Evolutionary conservation across 2,797 vertebrate genomes (phyloP).

Genomic region (Chloroceryle amazona): DNA sequence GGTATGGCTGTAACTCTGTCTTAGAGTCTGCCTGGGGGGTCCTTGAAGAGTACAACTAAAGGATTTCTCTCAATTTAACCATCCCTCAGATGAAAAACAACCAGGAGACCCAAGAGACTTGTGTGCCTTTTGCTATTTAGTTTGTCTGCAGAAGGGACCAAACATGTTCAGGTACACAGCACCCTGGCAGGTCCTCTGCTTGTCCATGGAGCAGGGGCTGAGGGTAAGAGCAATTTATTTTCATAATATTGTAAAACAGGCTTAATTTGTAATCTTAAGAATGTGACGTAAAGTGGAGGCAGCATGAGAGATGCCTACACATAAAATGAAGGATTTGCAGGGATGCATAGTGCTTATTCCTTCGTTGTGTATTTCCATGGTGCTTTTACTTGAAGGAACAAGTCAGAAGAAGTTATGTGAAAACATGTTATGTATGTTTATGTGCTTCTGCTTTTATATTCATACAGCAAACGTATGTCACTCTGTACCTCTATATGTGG

Average conservation of each 20-base stretch:
- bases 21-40: background rate
- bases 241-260: background rate
- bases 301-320: background rate
- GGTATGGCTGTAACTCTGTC: slow-evolving; percentile 18
- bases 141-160: slow-evolving; percentile 48
- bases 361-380: background rate
- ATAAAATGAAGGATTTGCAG: background rate
- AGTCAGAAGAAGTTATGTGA: background rate
- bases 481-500: background rate
- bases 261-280: background rate
- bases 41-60: background rate
- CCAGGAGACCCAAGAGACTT: background rate
- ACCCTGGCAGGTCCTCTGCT: slow-evolving; percentile 83
- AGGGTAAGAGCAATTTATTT: slow-evolving; percentile 77
- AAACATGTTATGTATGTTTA: background rate
- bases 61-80: slow-evolving; percentile 27
- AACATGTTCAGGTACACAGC: slow-evolving; percentile 84
- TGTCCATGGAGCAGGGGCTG: slow-evolving; percentile 79
- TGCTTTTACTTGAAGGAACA: background rate
- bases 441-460: background rate
- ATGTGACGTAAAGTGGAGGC: background rate
- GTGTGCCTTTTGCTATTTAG: slow-evolving; percentile 56
- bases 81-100: slow-evolving; percentile 35
- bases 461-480: background rate
- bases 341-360: background rate